Conservation (phyloP, 2,888 invertebrate species). For the Danaus chrysippus region DNA sequence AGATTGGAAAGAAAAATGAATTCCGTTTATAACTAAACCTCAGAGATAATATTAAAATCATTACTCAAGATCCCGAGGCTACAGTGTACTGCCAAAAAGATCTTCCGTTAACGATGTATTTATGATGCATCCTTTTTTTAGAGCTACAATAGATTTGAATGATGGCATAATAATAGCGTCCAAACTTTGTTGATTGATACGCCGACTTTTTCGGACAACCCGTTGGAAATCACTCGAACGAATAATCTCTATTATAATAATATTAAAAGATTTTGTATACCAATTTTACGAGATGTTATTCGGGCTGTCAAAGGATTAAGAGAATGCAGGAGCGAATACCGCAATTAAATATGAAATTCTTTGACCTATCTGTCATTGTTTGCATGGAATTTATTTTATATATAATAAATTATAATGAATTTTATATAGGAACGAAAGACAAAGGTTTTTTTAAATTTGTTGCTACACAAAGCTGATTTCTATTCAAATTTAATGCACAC, state of each 20-base stretch:
- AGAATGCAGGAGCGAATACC: no score
- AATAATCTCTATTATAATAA: conserved; percentile 20
- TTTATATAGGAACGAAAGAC: no score
- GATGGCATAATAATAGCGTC: conserved; percentile 29
- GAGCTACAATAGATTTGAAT: conserved; percentile 29
- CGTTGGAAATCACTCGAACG: conserved; percentile 25
- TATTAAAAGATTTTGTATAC: not conserved
- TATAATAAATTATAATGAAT: no score
- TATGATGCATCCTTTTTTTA: conserved; percentile 23
- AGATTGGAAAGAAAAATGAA: conserved; percentile 6
- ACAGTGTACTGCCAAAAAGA: conserved; percentile 15
- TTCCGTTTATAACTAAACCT: not conserved
- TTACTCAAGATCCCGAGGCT: conserved; percentile 4
- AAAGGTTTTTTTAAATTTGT: not conserved
- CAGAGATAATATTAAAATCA: conserved; percentile 6
- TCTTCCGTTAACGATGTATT: conserved; percentile 28
- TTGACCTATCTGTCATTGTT: no score
- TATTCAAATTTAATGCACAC: conserved; percentile 5
- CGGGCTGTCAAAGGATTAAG: no score
- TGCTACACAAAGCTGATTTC: not conserved
- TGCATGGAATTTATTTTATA: no score
- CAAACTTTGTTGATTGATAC: conserved; percentile 30
- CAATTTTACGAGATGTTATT: no score
- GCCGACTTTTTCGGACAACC: conserved; percentile 22
- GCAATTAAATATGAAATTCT: no score